A percentile compares a stretch with the other conserved stretches of the same genome.
phyloP scores from a whole-genome alignment of 2,113 vertebrate species.

The Ciconia stormi region DNA sequence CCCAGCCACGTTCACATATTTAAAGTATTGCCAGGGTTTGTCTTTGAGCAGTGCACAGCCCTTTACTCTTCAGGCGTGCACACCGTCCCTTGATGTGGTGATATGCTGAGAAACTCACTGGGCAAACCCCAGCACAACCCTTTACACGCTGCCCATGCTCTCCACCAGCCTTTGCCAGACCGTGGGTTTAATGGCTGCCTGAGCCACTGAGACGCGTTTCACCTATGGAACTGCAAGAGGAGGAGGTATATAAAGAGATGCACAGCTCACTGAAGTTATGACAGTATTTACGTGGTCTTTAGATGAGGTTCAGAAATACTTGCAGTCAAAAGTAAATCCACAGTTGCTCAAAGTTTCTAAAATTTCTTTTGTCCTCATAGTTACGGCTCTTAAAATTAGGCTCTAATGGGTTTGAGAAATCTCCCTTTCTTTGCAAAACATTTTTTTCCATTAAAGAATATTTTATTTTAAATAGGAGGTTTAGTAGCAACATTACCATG shows the following conservation, averaged over 20 bases:
- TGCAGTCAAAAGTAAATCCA: background rate
- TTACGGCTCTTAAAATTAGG: background rate
- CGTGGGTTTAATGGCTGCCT: background rate
- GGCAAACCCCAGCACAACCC: background rate
- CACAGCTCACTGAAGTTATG: background rate
- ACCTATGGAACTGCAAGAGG: background rate
- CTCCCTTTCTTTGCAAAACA: background rate
- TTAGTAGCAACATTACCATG: background rate
- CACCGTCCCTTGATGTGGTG: background rate
- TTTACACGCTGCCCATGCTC: rapidly evolving
- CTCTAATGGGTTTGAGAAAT: background rate
- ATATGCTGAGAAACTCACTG: background rate
- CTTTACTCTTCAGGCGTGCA: background rate
- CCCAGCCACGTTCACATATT: rapidly evolving
- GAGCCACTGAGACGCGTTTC: background rate
- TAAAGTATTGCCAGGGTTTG: background rate
- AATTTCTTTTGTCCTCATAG: background rate
- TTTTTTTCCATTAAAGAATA: background rate
- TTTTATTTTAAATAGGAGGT: background rate
- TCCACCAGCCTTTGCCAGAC: background rate
- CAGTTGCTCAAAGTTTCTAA: background rate
- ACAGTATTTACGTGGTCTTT: rapidly evolving
- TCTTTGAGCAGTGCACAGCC: background rate
- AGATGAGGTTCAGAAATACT: background rate
- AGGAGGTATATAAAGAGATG: background rate